These are phyloP conservation scores for Myripristis jacobus DNA, from an alignment of 2,797 vertebrate species.

Conservation along the genomic window DNA sequence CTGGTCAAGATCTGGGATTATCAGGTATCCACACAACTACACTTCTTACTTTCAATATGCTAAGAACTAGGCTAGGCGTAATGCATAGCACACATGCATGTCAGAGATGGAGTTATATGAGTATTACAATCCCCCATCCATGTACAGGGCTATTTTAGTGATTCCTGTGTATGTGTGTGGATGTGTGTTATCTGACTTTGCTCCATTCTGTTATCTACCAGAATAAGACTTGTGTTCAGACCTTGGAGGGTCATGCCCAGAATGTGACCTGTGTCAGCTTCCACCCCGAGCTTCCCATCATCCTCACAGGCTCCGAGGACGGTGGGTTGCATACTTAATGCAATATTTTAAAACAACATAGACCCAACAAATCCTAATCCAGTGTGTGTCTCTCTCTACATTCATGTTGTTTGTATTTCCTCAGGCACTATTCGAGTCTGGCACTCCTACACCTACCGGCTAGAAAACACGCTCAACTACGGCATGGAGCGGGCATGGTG, in stretches of 20 bases:
- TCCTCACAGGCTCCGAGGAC: constrained; percentile 95
- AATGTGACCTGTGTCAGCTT: constrained; percentile 95
- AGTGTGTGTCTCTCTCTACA: neutral
- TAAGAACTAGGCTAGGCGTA: too few species aligned
- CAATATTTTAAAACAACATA: neutral
- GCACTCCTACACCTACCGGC: constrained; percentile 94
- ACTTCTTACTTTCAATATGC: neutral
- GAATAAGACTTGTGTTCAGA: constrained; percentile 97
- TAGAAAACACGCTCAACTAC: constrained; percentile 94
- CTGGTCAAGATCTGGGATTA: constrained; percentile 98
- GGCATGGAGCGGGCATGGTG: constrained; percentile 97
- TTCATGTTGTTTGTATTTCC: neutral
- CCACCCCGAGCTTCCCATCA: constrained; percentile 94
- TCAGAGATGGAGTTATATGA: too few species aligned
- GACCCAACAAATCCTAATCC: accelerated
- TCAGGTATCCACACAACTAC: constrained; percentile 81
- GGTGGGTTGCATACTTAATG: constrained; percentile 77
- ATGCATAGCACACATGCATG: too few species aligned
- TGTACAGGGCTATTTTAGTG: neutral
- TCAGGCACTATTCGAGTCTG: constrained; percentile 93
- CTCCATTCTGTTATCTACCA: constrained; percentile 56
- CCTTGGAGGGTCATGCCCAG: constrained; percentile 94
- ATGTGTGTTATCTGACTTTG: neutral
- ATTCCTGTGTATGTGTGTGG: neutral
- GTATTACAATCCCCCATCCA: too few species aligned